Conservation (phyloP, 2,113 vertebrate genomes). For the Dendropsophus ebraccatus region DNA sequence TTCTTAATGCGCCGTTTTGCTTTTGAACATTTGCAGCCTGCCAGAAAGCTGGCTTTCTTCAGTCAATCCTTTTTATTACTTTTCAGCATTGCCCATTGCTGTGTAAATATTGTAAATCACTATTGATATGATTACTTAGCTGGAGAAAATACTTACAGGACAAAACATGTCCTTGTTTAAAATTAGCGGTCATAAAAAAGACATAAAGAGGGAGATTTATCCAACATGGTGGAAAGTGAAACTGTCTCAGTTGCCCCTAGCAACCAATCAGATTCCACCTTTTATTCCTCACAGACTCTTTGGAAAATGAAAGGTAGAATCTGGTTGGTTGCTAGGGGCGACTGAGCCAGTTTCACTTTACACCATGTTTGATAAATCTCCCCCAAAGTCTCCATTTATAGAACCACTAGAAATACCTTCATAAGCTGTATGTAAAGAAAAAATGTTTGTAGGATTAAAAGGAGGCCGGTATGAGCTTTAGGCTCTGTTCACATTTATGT, state of each 20-base stretch:
- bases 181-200: conserved; percentile 17
- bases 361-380: too few species aligned
- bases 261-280: too few species aligned
- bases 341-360: too few species aligned
- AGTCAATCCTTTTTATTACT: conserved; percentile 26
- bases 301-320: too few species aligned
- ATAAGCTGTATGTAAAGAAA: not conserved
- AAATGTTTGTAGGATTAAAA: not conserved
- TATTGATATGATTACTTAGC: conserved; percentile 33
- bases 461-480: not conserved
- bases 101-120: conserved; percentile 46
- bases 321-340: too few species aligned
- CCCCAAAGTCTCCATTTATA: not conserved
- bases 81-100: conserved; percentile 39
- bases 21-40: conserved; percentile 40
- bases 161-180: conserved; percentile 6
- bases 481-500: not conserved
- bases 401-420: not conserved
- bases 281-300: too few species aligned
- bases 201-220: too few species aligned
- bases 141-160: conserved; percentile 30
- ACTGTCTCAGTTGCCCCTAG: too few species aligned
- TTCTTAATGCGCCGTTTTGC: conserved; percentile 13
- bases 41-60: conserved; percentile 48
- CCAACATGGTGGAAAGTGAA: too few species aligned